Base-by-base conservation (phyloP, 92 coral and sea anemone genomes). In the Metridium senile region DNA sequence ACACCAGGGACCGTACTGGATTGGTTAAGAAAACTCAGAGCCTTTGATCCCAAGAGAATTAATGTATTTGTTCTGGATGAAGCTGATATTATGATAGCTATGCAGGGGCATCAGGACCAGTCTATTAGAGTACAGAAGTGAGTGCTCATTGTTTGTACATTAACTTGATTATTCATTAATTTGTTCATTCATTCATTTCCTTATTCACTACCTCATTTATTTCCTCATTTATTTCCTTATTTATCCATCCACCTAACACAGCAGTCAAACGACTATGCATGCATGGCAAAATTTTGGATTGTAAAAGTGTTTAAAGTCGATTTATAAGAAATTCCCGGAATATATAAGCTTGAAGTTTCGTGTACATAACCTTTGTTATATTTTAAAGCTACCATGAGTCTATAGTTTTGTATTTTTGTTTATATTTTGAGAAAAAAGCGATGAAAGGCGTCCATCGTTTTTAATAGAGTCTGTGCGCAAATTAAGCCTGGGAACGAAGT, bases 1-100 rank as follows among this genome's bases (percentile, higher is more conserved):
- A 95, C 99, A 0, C 97, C 99, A 20, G 99, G 96, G n/a, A 95
- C 99, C 13, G 66, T 95, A 53, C 79, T 95, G 43, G 97, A 92
- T 79, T 95, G 96, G 96, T 87, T 95, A 45, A 67, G 89, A 54
- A 88, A 89, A 65, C 54, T 68, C 52, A 47, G 65, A 35, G 89
- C 75, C 0, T 68, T 95, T 64, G 97, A 95, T 23, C 87, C 99
- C 20, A 82, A 63, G 72, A 92, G 87, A 45, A 67, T 95, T 62
- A 59, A 79, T 59, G 97, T 95, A 80, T 92, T 92, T 87, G 99
- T 95, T 0, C 78, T 95, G 54, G 99, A 95, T 78, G 97, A 95
- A 58, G 99, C 99, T 18, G 99, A 95, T 81, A 91, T 95, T 52
- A 95, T 95, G 99, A 92, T 95, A 18, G 97, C 95, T 22, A 33